Percentiles rank a stretch among this genome's conserved stretches.
Evolutionary conservation across 2,113 vertebrate genomes (phyloP).

Genomic region (Ictalurus punctatus): DNA sequence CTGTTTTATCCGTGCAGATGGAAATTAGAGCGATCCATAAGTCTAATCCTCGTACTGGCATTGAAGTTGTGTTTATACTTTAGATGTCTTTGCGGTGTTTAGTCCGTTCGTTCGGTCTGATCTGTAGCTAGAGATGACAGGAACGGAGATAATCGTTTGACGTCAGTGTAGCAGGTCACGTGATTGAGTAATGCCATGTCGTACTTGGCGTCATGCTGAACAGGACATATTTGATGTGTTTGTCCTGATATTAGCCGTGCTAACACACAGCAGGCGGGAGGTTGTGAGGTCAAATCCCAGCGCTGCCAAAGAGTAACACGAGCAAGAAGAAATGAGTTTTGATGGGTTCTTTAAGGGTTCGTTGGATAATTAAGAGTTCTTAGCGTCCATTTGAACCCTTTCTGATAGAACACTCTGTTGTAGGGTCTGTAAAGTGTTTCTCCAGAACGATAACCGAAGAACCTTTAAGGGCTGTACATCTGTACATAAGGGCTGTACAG

Average conservation of each 20-base stretch:
- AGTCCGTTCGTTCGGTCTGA: background rate
- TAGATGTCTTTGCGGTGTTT: background rate
- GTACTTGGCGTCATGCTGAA: background rate
- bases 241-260: background rate
- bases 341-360: background rate
- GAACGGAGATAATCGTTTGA: background rate
- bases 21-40: background rate
- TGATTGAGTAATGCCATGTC: background rate
- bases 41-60: background rate
- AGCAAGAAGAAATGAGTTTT: background rate
- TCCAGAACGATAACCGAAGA: background rate
- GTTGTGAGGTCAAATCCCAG: background rate
- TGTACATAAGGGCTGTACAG: no score
- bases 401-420: background rate
- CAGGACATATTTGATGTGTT: background rate
- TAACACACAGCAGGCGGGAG: background rate
- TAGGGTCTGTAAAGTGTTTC: background rate
- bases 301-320: background rate
- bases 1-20: background rate
- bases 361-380: background rate
- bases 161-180: background rate
- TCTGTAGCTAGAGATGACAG: background rate
- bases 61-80: background rate
- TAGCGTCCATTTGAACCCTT: background rate
- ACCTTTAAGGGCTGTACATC: background rate